phyloP scores from a whole-genome alignment of 1,140 invertebrate species.

The Calosoma granatense region DNA sequence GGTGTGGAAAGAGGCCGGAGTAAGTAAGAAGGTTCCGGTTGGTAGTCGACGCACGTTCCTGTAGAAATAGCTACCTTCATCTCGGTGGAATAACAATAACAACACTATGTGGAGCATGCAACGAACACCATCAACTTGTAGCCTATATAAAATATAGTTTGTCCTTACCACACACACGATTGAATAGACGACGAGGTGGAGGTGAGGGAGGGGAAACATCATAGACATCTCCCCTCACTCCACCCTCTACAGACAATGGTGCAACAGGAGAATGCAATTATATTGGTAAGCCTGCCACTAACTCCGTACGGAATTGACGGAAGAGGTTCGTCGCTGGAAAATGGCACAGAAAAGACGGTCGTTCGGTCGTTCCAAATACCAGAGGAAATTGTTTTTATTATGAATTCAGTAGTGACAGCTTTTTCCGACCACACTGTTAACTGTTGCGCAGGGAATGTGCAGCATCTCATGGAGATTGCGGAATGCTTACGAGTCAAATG shows the following conservation, averaged over 20 bases:
- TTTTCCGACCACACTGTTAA: not conserved
- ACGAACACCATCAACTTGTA: too few relatives aligned
- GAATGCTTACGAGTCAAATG: too few relatives aligned
- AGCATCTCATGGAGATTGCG: too few relatives aligned
- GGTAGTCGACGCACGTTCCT: not conserved
- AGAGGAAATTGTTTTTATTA: not conserved
- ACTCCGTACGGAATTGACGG: not conserved
- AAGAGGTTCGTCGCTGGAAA: not conserved
- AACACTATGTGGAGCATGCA: not conserved
- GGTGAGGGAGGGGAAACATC: not conserved
- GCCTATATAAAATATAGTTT: too few relatives aligned
- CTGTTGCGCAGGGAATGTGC: too few relatives aligned
- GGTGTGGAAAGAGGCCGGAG: not conserved
- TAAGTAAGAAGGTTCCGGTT: not conserved
- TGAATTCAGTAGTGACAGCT: not conserved
- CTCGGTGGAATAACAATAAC: not conserved
- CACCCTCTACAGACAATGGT: too few relatives aligned
- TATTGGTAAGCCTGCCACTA: not conserved
- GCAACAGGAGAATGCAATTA: not conserved
- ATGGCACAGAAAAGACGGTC: not conserved
- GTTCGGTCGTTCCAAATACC: not conserved
- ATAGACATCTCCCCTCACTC: too few relatives aligned
- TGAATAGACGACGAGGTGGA: not conserved
- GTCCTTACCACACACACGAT: too few relatives aligned
- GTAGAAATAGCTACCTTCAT: not conserved